Evolutionary conservation across 2,113 vertebrate genomes (phyloP).

Genomic region (Thamnophis sirtalis): DNA sequence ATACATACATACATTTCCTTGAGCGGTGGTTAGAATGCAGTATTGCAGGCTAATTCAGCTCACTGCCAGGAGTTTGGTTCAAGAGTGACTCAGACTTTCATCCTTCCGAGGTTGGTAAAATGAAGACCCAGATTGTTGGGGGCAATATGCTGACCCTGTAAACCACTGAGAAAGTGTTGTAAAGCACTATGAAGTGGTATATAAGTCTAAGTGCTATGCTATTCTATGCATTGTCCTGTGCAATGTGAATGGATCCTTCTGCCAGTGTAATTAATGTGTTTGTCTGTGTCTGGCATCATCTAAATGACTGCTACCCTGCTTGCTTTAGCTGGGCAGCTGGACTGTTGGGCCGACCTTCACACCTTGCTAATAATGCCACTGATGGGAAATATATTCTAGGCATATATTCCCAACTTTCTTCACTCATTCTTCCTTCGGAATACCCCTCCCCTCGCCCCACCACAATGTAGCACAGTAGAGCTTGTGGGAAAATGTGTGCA

Average conservation of each 20-base stretch:
- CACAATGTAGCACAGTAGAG: neutral
- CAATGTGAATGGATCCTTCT: neutral
- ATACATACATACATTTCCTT: too few relatives aligned
- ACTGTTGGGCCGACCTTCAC: neutral
- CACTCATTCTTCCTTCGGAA: neutral
- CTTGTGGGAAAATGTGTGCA: neutral
- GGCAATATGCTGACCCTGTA: too few relatives aligned
- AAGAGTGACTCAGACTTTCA: too few relatives aligned
- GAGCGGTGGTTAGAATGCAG: too few relatives aligned
- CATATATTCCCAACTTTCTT: neutral
- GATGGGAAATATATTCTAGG: neutral
- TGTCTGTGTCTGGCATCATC: neutral
- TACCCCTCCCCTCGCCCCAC: neutral
- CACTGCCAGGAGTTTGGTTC: too few relatives aligned
- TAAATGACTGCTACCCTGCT: neutral
- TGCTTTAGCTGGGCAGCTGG: neutral
- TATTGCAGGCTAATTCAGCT: too few relatives aligned
- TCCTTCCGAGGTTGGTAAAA: too few relatives aligned
- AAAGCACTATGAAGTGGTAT: too few relatives aligned
- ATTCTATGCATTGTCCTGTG: neutral
- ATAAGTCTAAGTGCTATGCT: too few relatives aligned
- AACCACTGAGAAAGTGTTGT: too few relatives aligned
- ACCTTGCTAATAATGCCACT: neutral
- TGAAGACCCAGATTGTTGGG: too few relatives aligned
- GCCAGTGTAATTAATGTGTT: neutral